phyloP scores from a whole-genome alignment of 1,140 invertebrate genomes.

The Drosophila rhopaloa region DNA sequence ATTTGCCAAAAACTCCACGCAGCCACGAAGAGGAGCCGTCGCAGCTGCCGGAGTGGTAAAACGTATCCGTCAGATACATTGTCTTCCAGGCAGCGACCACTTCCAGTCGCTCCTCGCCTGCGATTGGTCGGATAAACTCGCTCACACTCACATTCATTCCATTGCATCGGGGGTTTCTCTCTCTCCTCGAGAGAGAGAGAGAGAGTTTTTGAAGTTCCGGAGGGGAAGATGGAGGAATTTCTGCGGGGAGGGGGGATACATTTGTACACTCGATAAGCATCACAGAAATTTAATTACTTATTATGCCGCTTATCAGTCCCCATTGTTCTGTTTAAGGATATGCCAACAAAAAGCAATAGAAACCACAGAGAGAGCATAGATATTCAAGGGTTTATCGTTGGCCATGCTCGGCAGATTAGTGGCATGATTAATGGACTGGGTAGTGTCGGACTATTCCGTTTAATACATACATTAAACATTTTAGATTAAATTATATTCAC shows the following conservation, averaged over 20 bases:
- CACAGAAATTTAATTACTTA: conserved; percentile 69
- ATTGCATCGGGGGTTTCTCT: conserved; percentile 1
- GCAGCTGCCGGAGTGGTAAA: conserved; percentile 59
- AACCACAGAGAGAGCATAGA: conserved; percentile 21
- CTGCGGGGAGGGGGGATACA: background rate
- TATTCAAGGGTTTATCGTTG: conserved; percentile 40
- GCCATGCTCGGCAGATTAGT: conserved; percentile 21
- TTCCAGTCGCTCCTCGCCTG: conserved; percentile 50
- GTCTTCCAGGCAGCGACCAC: conserved; percentile 40
- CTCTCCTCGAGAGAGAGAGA: background rate
- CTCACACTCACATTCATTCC: conserved; percentile 15
- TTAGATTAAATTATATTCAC: too few species aligned
- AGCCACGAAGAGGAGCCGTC: conserved; percentile 49
- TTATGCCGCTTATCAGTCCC: conserved; percentile 65
- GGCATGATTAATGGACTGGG: conserved; percentile 31
- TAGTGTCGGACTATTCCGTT: background rate
- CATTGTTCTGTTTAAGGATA: conserved; percentile 40
- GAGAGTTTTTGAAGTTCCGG: conserved; percentile 43
- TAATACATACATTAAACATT: background rate
- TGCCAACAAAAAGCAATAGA: conserved; percentile 12
- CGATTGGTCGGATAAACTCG: conserved; percentile 77
- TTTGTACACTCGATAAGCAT: conserved; percentile 53
- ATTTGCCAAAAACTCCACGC: conserved; percentile 77
- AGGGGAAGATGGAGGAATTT: conserved; percentile 7
- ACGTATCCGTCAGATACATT: conserved; percentile 55